These are phyloP conservation scores for Urocolius indicus DNA, from an alignment of 2,113 vertebrate genomes.

Conservation along the genomic window DNA sequence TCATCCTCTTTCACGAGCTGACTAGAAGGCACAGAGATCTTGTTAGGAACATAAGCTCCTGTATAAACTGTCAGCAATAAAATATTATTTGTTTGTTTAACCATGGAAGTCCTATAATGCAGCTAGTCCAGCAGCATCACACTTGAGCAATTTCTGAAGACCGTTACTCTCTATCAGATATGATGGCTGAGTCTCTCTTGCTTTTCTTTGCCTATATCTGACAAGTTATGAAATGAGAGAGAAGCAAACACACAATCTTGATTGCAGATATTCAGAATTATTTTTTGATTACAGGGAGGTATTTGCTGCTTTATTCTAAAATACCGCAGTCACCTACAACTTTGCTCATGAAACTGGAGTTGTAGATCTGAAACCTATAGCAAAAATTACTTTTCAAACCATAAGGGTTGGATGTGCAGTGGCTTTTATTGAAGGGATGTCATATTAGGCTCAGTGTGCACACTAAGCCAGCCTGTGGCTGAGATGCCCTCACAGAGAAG, in stretches of 20 bases:
- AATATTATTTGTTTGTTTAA: constrained; percentile 56
- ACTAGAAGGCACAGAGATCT: background rate
- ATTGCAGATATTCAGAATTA: background rate
- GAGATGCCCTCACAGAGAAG: background rate
- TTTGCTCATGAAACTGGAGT: background rate
- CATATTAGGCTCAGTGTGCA: background rate
- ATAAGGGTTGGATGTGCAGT: background rate
- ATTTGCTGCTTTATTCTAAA: background rate
- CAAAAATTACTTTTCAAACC: background rate
- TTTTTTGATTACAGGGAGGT: fast-evolving
- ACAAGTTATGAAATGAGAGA: background rate
- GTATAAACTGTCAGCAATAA: constrained; percentile 38
- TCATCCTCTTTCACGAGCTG: constrained; percentile 11
- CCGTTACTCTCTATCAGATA: background rate
- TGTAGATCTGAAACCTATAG: background rate
- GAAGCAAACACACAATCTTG: background rate
- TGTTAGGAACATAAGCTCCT: constrained; percentile 28
- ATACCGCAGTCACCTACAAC: fast-evolving
- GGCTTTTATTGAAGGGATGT: background rate
- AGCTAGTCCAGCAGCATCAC: background rate
- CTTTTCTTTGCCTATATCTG: background rate
- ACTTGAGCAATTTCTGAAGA: background rate
- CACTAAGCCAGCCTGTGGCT: background rate
- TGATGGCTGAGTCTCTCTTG: background rate
- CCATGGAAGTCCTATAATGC: background rate